Conservation (phyloP, 2,797 vertebrate species). For the Pantherophis vulpinus region DNA sequence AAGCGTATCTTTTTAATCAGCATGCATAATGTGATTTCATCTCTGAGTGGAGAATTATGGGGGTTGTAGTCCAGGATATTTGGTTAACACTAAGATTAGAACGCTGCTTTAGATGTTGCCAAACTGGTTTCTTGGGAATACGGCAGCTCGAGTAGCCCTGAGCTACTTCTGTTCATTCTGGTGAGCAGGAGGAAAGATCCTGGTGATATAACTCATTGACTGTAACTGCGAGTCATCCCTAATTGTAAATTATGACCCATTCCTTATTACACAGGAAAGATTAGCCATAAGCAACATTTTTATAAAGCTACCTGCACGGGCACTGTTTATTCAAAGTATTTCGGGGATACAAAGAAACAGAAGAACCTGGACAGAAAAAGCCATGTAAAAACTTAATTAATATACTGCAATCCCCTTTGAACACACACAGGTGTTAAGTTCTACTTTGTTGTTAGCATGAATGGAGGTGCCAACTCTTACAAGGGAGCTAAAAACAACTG, state of each 20-base stretch:
- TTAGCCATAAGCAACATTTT: constrained; percentile 59
- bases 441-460: not conserved
- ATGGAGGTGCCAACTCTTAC: not conserved
- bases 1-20: not conserved
- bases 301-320: constrained; percentile 53
- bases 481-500: not conserved
- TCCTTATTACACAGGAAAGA: constrained; percentile 63
- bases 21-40: not conserved
- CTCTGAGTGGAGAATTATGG: not conserved
- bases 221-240: constrained; percentile 51
- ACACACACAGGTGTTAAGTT: not conserved
- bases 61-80: not conserved
- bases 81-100: not conserved
- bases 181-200: constrained; percentile 32
- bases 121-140: not conserved
- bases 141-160: not conserved
- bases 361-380: constrained; percentile 1
- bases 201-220: constrained; percentile 46
- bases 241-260: constrained; percentile 57
- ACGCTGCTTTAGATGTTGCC: not conserved
- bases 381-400: not conserved
- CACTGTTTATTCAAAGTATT: constrained; percentile 26
- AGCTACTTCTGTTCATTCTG: not conserved
- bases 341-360: not conserved
- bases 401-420: not conserved